phyloP scores from a whole-genome alignment of 2,797 vertebrate genomes.

The Myripristis jacobus region DNA sequence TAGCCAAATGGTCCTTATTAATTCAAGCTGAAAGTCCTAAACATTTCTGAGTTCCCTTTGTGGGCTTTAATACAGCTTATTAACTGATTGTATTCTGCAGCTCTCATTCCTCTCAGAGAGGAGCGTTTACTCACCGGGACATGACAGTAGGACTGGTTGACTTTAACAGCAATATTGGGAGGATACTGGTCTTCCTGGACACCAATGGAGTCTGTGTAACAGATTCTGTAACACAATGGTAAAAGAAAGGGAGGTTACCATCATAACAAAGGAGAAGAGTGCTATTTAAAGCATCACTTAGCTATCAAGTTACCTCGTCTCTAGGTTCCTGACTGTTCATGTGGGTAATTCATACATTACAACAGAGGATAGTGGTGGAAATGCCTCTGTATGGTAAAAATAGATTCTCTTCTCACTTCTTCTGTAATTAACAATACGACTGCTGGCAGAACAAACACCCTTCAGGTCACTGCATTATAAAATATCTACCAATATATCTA shows the following conservation, averaged over 20 bases:
- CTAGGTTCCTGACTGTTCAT: not conserved
- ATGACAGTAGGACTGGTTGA: constrained; percentile 98
- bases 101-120: not conserved
- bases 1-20: not conserved
- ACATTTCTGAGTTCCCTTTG: too few relatives aligned
- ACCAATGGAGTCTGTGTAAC: constrained; percentile 95
- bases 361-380: not conserved
- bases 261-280: not conserved
- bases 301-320: not conserved
- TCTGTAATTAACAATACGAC: not conserved
- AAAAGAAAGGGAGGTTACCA: constrained; percentile 4
- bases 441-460: not conserved
- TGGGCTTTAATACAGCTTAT: too few relatives aligned
- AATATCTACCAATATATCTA: too few relatives aligned
- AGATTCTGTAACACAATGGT: constrained; percentile 86
- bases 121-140: constrained; percentile 90
- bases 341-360: not conserved
- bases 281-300: not conserved
- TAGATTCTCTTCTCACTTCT: not conserved
- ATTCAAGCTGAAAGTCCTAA: not conserved
- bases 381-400: too few relatives aligned
- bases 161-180: constrained; percentile 97
- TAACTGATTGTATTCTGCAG: constrained; percentile 18
- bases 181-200: constrained; percentile 99
- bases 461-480: not conserved